A percentile compares a stretch with the other conserved stretches of the same genome.
Conservation (phyloP, 2,888 invertebrate genomes). For the Microplitis deprimator region DNA sequence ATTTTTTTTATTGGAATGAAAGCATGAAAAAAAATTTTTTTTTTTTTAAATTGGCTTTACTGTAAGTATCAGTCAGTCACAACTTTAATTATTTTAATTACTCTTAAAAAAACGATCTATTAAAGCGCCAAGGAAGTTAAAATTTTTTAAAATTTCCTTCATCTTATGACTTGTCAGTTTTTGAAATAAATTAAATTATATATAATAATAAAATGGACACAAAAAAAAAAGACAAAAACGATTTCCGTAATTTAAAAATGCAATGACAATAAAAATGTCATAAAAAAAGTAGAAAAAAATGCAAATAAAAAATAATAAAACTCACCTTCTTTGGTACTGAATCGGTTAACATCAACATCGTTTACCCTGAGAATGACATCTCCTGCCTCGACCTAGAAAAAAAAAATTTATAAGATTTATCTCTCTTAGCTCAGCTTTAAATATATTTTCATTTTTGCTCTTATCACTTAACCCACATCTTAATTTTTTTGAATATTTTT, state of each 20-base stretch:
- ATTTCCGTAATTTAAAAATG: neutral
- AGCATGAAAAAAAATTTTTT: too few species aligned
- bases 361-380: constrained; percentile 95
- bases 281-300: neutral
- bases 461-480: neutral
- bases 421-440: neutral
- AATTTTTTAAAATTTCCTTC: too few species aligned
- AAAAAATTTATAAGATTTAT: constrained; percentile 43
- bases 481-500: neutral
- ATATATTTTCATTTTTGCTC: neutral
- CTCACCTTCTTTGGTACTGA: constrained; percentile 93
- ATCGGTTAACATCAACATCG: constrained; percentile 92
- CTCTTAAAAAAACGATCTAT: neutral
- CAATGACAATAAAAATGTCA: neutral
- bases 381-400: constrained; percentile 90
- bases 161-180: too few species aligned
- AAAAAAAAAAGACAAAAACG: neutral
- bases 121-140: neutral
- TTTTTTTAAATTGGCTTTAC: neutral
- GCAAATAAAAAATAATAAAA: constrained; percentile 41
- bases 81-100: constrained; percentile 16
- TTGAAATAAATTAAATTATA: too few species aligned
- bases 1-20: too few species aligned
- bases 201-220: neutral
- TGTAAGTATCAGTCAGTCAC: neutral